These are phyloP conservation scores for Mastacembelus armatus DNA, from an alignment of 2,797 vertebrate genomes.

Conservation along the genomic window DNA sequence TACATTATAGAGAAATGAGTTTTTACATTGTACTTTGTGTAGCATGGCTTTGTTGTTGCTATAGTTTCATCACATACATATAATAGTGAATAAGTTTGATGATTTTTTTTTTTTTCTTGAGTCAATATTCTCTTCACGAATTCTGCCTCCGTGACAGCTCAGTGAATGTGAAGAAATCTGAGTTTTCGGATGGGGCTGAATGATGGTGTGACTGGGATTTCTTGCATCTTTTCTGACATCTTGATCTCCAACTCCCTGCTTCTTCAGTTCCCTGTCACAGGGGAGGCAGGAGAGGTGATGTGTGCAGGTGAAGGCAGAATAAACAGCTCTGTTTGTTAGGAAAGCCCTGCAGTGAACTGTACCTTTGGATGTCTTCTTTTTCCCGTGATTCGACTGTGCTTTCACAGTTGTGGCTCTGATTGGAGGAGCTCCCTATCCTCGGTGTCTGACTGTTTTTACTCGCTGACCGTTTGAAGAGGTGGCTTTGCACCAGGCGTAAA, in stretches of 20 bases:
- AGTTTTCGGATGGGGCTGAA: conserved; percentile 9
- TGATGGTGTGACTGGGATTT: not conserved
- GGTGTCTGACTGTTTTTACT: conserved; percentile 35
- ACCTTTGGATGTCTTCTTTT: conserved; percentile 50
- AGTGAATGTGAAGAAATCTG: not conserved
- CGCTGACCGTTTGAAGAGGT: conserved; percentile 19
- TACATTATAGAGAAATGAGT: too few relatives aligned
- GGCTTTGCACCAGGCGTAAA: not conserved
- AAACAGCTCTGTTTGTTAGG: conserved; percentile 42
- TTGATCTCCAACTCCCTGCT: not conserved
- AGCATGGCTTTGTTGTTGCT: too few relatives aligned
- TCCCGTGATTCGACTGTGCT: conserved; percentile 13
- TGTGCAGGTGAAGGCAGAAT: conserved; percentile 43
- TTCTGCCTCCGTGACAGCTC: conserved; percentile 4
- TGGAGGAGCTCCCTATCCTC: conserved; percentile 23
- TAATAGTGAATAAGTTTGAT: too few relatives aligned
- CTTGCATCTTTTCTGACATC: conserved; percentile 17
- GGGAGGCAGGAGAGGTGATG: conserved; percentile 9
- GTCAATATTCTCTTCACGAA: too few relatives aligned
- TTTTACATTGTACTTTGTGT: too few relatives aligned
- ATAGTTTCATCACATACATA: too few relatives aligned
- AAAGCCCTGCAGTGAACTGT: conserved; percentile 32
- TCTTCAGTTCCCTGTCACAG: conserved; percentile 19
- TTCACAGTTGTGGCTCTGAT: conserved; percentile 40
- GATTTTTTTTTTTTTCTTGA: too few relatives aligned